Evolutionary conservation across 2,113 vertebrate species (phyloP).

Genomic region (Hiodon alosoides): DNA sequence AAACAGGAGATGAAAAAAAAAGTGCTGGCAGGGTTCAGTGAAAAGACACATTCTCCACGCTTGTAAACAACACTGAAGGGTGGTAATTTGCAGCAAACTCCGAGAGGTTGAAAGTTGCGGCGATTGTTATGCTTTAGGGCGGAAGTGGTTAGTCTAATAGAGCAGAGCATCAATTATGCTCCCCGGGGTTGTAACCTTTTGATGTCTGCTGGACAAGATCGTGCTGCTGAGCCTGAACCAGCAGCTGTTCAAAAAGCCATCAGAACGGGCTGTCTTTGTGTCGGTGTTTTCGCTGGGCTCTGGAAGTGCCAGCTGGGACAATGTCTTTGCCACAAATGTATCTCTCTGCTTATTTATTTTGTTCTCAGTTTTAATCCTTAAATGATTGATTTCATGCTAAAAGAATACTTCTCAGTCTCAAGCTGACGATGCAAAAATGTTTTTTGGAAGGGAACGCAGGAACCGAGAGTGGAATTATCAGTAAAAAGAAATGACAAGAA

Average conservation of each 20-base stretch:
- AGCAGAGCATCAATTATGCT: conserved; percentile 13
- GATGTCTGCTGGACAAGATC: conserved; percentile 17
- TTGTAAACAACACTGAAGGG: conserved; percentile 13
- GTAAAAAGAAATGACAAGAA: too few species aligned
- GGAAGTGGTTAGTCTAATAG: conserved; percentile 12
- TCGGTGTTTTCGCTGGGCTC: neutral
- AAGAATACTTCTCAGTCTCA: neutral
- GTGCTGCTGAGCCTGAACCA: neutral
- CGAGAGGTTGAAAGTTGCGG: neutral
- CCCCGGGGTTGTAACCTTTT: conserved; percentile 9
- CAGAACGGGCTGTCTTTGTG: neutral
- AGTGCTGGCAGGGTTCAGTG: neutral
- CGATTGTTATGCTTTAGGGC: neutral
- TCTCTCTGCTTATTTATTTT: neutral
- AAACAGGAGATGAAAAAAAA: conserved; percentile 14
- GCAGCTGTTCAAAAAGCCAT: neutral
- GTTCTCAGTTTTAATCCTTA: neutral
- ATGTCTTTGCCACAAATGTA: neutral
- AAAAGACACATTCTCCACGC: neutral
- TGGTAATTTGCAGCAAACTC: conserved; percentile 7
- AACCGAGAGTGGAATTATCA: too few species aligned
- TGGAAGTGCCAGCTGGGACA: neutral
- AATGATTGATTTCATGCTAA: neutral
- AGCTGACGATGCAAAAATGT: neutral
- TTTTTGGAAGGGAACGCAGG: neutral